Percentiles rank a stretch among this genome's conserved stretches.
Evolutionary conservation across 2,113 vertebrate species (phyloP).

Genomic region (Pelmatolapia mariae): DNA sequence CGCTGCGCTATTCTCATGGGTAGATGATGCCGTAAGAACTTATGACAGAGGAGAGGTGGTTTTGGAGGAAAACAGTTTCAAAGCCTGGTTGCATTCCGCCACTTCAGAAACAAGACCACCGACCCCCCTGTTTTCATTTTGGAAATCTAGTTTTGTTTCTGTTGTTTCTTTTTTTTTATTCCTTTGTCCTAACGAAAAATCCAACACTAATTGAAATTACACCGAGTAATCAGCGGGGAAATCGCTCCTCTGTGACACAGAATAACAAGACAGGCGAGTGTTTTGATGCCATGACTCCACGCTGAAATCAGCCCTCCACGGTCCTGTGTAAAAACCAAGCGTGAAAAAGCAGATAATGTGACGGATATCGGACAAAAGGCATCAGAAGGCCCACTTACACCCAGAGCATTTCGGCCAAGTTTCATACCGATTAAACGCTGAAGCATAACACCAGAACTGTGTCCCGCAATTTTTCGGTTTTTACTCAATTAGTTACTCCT

Average conservation of each 20-base stretch:
- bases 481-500: constrained; percentile 47
- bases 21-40: background rate
- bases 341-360: constrained; percentile 68
- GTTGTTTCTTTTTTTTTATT: background rate
- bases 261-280: constrained; percentile 18
- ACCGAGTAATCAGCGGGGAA: constrained; percentile 57
- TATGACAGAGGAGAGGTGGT: background rate
- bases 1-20: constrained; percentile 56
- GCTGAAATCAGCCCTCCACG: constrained; percentile 49
- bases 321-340: constrained; percentile 59
- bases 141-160: background rate
- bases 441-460: constrained; percentile 15
- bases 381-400: constrained; percentile 18
- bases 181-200: background rate
- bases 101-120: background rate
- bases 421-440: constrained; percentile 71
- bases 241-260: constrained; percentile 5
- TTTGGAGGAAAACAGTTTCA: background rate
- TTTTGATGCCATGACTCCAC: constrained; percentile 10
- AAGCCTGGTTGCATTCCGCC: background rate
- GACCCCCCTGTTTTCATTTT: background rate
- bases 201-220: constrained; percentile 61
- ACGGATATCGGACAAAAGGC: constrained; percentile 56
- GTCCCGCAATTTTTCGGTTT: constrained; percentile 39
- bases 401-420: constrained; percentile 37